Evolutionary conservation across 1,140 invertebrate genomes (phyloP).

Genomic region (Tetramorium simillimum): DNA sequence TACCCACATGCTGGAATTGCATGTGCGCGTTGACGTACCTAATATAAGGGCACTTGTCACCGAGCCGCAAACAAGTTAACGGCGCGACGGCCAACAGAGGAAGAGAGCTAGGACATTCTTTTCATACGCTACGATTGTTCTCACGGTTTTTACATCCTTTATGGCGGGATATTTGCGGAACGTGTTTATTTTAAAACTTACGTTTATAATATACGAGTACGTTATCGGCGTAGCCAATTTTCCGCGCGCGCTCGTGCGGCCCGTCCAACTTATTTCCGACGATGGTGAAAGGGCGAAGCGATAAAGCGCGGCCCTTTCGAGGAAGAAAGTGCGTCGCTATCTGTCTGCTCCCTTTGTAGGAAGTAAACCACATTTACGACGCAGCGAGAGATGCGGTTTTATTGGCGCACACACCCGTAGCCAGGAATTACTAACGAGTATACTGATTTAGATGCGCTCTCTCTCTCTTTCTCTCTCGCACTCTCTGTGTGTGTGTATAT

Average conservation of each 20-base stretch:
- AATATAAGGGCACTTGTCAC: neutral
- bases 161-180: neutral
- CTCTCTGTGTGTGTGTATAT: too few relatives aligned
- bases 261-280: conserved; percentile 21
- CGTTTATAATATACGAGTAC: neutral
- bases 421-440: conserved; percentile 11
- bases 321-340: conserved; percentile 16
- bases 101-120: neutral
- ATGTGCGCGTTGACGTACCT: neutral
- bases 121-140: neutral
- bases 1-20: neutral
- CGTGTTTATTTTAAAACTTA: conserved; percentile 13
- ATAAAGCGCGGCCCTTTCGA: conserved; percentile 6
- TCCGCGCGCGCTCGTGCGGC: neutral
- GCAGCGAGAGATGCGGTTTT: neutral
- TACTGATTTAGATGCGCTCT: conserved; percentile 15
- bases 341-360: neutral
- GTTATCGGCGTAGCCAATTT: neutral
- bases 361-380: conserved; percentile 26
- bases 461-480: neutral
- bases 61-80: conserved; percentile 9
- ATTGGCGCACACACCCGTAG: neutral
- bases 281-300: conserved; percentile 10
- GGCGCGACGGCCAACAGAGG: neutral
- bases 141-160: conserved; percentile 5